Evolutionary conservation across 2,113 vertebrate species (phyloP), one percentile per base, ranked within the genome.

Genomic region (Oxyruncus cristatus): DNA sequence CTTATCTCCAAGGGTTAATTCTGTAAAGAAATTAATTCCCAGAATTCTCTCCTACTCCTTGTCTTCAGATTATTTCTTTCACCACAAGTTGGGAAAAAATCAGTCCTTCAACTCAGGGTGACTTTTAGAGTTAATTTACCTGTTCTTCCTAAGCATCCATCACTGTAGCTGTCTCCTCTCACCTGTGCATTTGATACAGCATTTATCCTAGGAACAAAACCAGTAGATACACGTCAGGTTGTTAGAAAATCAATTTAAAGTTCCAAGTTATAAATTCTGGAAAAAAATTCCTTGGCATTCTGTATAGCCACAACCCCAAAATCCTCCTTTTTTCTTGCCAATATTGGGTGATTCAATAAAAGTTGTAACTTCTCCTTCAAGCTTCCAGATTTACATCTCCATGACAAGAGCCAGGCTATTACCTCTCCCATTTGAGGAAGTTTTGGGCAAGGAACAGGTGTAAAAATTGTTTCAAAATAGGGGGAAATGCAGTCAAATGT

Each of bases 151-250:
- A 99, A 95, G 86, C 99, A 99, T 96, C 99, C 99, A 6, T 99
- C 99, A 56, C 98, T 98, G 62, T 99, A 99, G 47, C 98, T 97
- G 96, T 99, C 99, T 23, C 99, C 99, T 97, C 98, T 98, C 97
- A 99, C 98, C 93, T 99, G 99, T 18, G 99, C 99, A 24, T 99
- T 99, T 67, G 99, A 99, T 42, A 99, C 99, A 10, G 99, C 99
- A 66, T 99, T 99, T 96, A 99, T 99, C 99, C 99, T 99, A 72
- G 89, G 18, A 88, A 85, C 10, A 89, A 67, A 49, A 80, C 66
- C 33, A 89, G 12, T 4, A 6, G 1, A 53, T 5, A 41, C 9
- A 19, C 24, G 63, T 90, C 39, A 77, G 49, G 12, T 70, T 22
- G 77, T 11, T 9, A 74, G 42, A 87, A 66, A 91, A 82, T 22